Evolutionary conservation across 2,888 invertebrate species (phyloP), one percentile per base, ranked within the genome.

Genomic region (Dryobotodes eremita): DNA sequence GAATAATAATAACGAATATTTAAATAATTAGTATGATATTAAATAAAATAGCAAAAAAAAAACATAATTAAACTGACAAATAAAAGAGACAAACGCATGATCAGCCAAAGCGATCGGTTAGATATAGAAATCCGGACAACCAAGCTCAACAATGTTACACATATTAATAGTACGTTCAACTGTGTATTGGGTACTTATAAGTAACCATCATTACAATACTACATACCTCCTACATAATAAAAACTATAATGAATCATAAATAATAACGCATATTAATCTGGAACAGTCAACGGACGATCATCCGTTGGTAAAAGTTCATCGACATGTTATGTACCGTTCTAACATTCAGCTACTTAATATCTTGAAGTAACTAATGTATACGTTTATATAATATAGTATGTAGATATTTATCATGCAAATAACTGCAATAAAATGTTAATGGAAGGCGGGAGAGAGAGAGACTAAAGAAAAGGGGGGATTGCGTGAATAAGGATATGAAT

Each of bases 251-350:
- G 31, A 36, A 36, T 36, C 31, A 62, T 31, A 79, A 42, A 61
- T 57, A 11, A 77, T 46, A 26, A 26, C 23, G 26, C n/a, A 8
- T 59, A 62, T 48, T 36, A 53, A 74, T 82, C n/a, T 74, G 20
- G 62, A 36, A 57, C 85, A 79, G 77, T 72, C 23, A 82, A 75
- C 31, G 66, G 13, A 66, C 69, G 62, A 78, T 66, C 82, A 78
- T 68, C 13, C 50, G 15, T 31, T 57, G 48, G 53, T 31, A 36
- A 8, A 31, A 85, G 86, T 85, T 85, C 86, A 79, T 77, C 57
- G 86, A 83, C 85, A 71, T 70, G 4, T 53, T 61, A 72, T 61
- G n/a, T 82, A 82, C 82, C 79, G 83, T 80, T 61, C 46, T 36
- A 42, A 72, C 31, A 79, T 71, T 71, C 15, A 75, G 65, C 82